Base-by-base conservation (phyloP, 2,797 vertebrate species). In the Epinephelus coioides region DNA sequence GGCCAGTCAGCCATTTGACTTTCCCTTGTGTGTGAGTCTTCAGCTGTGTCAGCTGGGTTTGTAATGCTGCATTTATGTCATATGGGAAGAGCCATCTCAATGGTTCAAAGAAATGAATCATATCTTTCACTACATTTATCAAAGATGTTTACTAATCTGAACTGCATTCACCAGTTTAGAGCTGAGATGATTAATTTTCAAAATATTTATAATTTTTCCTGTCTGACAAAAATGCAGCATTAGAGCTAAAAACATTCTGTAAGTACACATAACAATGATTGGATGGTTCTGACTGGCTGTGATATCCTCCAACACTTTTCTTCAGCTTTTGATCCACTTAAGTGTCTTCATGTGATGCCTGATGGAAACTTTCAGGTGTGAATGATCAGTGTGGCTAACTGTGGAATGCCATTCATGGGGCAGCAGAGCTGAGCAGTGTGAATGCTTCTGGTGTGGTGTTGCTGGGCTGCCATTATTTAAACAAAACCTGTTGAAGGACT, bases 311-410 rank as follows among this genome's bases (percentile, higher is more conserved):
- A 9, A 21, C 40, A 21, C 43, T 60, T 60, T 53, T 49, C 59
- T 34, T 49, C 21, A 25, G 69, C 50, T 23, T 63, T 19, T 49
- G 30, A 55, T 64, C 69, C 65, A 55, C 60, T 50, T 8, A 54
- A 55, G 69, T 73, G 64, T 77, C 69, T 67, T 69, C 43, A 27
- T 73, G 73, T 34, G 59, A 27, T 11, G 6, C 43, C 56, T 68
- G 69, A 38, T 51, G 43, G 44, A 54, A 55, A 10, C 15, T 7
- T 25, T 57, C 12, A 65, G 53, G 25, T 65, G 53, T 34, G 6
- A 11, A 49, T 44, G 27, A 23, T 64, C 18, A 46, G 51, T 3
- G 1, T 25, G 53, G 17, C 23, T 23, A 60, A 53, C 47, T 61
- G 65, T 43, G 17, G 44, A 53, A 34, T 17, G 21, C n/a, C 49